Evolutionary conservation across 1,140 invertebrate species (phyloP).

Genomic region (Tetragonula clypearis): DNA sequence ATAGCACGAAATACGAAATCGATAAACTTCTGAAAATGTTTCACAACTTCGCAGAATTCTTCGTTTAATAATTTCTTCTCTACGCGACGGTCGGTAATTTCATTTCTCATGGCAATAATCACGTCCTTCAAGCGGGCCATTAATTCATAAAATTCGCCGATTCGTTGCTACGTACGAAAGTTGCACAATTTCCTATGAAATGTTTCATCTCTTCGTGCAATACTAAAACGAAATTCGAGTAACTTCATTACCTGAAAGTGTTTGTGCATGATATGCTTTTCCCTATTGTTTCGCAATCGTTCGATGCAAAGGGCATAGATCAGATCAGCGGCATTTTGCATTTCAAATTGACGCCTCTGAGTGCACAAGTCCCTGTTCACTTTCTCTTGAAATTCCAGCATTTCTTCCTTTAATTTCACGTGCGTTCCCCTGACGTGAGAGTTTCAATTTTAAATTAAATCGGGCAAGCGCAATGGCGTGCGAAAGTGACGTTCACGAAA

Average conservation of each 20-base stretch:
- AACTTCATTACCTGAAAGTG: conserved; percentile 66
- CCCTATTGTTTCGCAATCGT: conserved; percentile 70
- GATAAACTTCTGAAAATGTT: conserved; percentile 81
- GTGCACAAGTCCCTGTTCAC: conserved; percentile 65
- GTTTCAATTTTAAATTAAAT: neutral
- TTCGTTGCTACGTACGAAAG: conserved; percentile 58
- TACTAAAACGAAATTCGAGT: neutral
- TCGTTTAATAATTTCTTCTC: conserved; percentile 64
- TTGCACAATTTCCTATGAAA: conserved; percentile 33
- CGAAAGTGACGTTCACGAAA: too few species aligned
- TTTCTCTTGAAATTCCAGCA: conserved; percentile 54
- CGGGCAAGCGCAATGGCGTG: conserved; percentile 35
- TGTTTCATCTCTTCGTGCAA: neutral
- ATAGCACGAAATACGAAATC: conserved; percentile 76
- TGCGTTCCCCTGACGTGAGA: conserved; percentile 50
- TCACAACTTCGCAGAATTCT: conserved; percentile 73
- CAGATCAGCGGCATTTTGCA: conserved; percentile 76
- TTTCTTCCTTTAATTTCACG: conserved; percentile 44
- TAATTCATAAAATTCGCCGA: conserved; percentile 59
- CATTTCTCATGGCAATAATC: conserved; percentile 45
- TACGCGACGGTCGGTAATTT: conserved; percentile 37
- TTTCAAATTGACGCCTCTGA: conserved; percentile 74
- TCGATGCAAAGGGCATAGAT: conserved; percentile 78
- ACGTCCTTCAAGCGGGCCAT: conserved; percentile 59
- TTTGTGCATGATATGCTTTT: conserved; percentile 69